These are phyloP conservation scores for Anguilla pacifica DNA, from an alignment of 2,797 vertebrate species.

Conservation along the genomic window DNA sequence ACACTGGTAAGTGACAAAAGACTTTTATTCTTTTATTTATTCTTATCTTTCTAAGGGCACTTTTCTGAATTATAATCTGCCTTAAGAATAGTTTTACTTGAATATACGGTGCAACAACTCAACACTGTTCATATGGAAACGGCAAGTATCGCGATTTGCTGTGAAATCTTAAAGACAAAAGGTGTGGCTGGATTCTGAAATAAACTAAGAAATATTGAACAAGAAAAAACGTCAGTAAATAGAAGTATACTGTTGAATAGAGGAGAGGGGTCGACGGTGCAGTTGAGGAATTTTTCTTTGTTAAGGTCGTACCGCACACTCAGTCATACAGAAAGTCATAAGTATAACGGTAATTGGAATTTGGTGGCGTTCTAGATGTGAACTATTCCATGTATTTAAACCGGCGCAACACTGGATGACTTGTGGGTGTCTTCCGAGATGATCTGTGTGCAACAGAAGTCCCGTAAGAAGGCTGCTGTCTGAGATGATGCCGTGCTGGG, in stretches of 20 bases:
- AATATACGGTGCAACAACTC: neutral
- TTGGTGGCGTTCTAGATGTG: neutral
- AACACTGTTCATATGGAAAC: neutral
- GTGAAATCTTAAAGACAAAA: neutral
- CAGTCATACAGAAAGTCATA: neutral
- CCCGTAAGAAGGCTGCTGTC: conserved; percentile 11
- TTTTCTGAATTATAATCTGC: neutral
- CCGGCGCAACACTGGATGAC: neutral
- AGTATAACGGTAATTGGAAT: neutral
- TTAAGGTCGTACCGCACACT: neutral
- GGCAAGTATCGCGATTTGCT: neutral
- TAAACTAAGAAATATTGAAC: neutral
- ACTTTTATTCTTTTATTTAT: neutral
- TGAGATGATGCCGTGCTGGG: conserved; percentile 45
- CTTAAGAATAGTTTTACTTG: neutral
- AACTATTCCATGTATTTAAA: neutral
- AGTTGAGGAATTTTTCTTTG: neutral
- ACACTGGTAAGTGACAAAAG: conserved; percentile 49
- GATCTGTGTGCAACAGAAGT: neutral
- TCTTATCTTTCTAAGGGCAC: neutral
- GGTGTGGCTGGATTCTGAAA: neutral
- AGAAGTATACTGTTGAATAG: neutral
- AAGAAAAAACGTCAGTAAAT: neutral
- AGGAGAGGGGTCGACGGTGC: neutral
- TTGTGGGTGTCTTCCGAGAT: neutral